Percentiles rank a stretch among this genome's conserved stretches.
Conservation (phyloP, 1,140 invertebrate genomes). For the Wasmannia auropunctata region DNA sequence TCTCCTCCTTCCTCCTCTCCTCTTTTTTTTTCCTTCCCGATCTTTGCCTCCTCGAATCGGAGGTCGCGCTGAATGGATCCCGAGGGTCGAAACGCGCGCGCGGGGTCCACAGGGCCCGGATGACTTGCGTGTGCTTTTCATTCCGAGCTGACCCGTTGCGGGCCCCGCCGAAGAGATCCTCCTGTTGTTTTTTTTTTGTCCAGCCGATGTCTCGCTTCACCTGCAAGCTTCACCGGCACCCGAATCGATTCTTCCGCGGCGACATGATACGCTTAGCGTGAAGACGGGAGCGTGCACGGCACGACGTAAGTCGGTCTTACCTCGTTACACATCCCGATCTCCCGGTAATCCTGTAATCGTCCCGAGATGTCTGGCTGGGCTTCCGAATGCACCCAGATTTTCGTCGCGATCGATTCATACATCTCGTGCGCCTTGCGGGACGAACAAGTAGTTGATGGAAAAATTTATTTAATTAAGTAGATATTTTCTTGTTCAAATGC, state of each 20-base stretch:
- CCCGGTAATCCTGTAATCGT: constrained; percentile 30
- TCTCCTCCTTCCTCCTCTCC: neutral
- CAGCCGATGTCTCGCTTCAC: constrained; percentile 39
- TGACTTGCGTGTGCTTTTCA: constrained; percentile 52
- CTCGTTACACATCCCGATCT: constrained; percentile 35
- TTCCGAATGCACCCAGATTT: neutral
- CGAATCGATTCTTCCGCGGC: constrained; percentile 32
- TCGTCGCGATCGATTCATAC: constrained; percentile 8
- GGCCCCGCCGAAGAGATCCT: constrained; percentile 3
- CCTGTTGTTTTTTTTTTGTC: constrained; percentile 12
- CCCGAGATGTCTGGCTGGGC: neutral
- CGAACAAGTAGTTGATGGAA: neutral
- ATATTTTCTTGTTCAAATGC: neutral
- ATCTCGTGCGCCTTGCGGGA: too few species aligned
- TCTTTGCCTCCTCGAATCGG: constrained; percentile 34
- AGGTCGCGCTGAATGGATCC: constrained; percentile 37
- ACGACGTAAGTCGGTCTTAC: constrained; percentile 5
- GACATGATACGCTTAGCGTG: constrained; percentile 8
- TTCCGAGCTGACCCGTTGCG: constrained; percentile 13
- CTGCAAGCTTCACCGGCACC: constrained; percentile 21
- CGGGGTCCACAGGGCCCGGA: constrained; percentile 18
- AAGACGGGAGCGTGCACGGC: neutral
- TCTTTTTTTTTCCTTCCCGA: constrained; percentile 16
- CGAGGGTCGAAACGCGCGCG: constrained; percentile 7
- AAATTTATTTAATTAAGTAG: neutral